Base-by-base conservation (phyloP, 2,797 vertebrate genomes). In the Crenichthys baileyi region DNA sequence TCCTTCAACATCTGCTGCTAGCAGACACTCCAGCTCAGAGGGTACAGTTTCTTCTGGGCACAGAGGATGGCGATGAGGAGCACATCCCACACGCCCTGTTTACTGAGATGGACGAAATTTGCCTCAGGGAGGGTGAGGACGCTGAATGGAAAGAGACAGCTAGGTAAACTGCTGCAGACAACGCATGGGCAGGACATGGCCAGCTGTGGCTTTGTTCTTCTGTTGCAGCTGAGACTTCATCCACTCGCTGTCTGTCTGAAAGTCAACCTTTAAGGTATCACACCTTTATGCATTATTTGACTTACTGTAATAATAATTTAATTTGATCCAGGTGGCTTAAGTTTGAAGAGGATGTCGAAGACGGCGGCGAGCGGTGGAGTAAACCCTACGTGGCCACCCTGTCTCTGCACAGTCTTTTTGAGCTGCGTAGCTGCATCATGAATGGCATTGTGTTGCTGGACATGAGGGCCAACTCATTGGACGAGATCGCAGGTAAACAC, bases 301-400 rank as follows among this genome's bases (percentile, higher is more conserved):
- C 0, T 55, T 7, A 24, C 24, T 22, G 4, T 26, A 26, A 4
- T 24, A 26, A 24, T 26, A 12, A 26, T n/a, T 48, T 3, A 1
- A 44, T 31, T 55, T 41, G 39, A 70, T 72, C 7, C 82, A 99
- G 98, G 94, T 99, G 98, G 98, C 92, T 99, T 63, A 99, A 99
- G 84, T 99, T 99, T 91, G 98, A 99, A 94, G 98, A 99, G 94
- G 98, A 99, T 76, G 98, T 99, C 24, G 98, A 99, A 92, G 98
- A 99, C 39, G 98, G 98, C 13, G 98, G 98, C 1, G 98, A 99
- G 88, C 96, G 98, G 72, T 99, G 98, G 98, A 99, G 97, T 91
- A 99, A 99, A 85, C 98, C 98, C 0, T 99, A 99, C 0, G 98
- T 99, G 72, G 98, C 98, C 68, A 99, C 98, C 0, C 94, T 99